Percentiles rank a stretch among this genome's conserved stretches.
phyloP scores from a whole-genome alignment of 2,797 vertebrate genomes.

The Sebastes trivittatus region DNA sequence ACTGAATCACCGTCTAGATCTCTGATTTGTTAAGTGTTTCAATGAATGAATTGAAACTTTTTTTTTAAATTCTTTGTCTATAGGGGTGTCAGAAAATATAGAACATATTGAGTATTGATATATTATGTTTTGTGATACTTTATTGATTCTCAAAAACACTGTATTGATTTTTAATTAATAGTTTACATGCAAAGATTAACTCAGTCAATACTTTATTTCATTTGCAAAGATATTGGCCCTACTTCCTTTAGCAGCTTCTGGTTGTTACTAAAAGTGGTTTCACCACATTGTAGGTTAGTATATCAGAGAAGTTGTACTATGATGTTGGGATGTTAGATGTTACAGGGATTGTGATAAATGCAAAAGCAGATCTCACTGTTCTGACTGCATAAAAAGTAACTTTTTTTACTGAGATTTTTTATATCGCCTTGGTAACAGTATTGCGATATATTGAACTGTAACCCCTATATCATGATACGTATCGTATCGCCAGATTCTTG shows the following conservation, averaged over 20 bases:
- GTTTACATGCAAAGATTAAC: no score
- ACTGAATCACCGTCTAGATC: background rate
- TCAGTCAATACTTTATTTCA: background rate
- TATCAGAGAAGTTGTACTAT: background rate
- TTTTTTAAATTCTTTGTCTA: background rate
- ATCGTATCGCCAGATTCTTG: background rate
- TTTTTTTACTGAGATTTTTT: no score
- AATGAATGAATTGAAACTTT: background rate
- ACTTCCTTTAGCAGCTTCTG: background rate
- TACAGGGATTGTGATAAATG: no score
- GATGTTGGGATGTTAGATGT: no score
- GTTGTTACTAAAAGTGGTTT: background rate
- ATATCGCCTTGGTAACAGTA: background rate
- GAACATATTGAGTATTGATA: background rate
- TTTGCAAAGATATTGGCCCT: background rate
- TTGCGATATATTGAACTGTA: background rate
- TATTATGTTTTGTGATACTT: background rate
- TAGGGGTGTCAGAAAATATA: background rate
- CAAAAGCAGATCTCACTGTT: no score
- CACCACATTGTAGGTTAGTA: conserved; percentile 29
- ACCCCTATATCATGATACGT: background rate
- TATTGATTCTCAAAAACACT: no score
- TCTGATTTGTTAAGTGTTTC: background rate
- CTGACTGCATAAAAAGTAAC: no score
- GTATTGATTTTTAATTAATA: no score